A percentile compares a stretch with the other conserved stretches of the same genome.
These are phyloP conservation scores for Brachylomia viminalis DNA, from an alignment of 2,888 invertebrate species.

Conservation along the genomic window DNA sequence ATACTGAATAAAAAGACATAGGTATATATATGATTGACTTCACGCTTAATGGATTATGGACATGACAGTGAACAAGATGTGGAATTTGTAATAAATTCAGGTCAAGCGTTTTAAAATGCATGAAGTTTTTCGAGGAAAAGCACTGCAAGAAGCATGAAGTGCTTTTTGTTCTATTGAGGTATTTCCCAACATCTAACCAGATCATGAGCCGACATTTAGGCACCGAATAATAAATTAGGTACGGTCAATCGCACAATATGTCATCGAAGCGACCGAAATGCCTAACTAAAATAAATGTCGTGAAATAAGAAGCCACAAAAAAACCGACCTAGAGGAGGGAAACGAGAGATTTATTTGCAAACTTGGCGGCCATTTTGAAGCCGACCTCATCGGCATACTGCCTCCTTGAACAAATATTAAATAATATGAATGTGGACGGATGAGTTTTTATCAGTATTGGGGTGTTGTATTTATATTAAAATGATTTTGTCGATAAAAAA, in stretches of 20 bases:
- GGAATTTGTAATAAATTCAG: neutral
- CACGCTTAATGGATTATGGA: neutral
- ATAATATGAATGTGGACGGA: conserved; percentile 66
- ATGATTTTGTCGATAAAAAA: conserved; percentile 36
- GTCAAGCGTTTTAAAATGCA: neutral
- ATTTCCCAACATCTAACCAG: conserved; percentile 9
- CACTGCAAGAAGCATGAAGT: neutral
- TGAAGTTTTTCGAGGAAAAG: neutral
- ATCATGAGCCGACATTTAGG: conserved; percentile 9
- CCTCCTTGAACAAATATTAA: conserved; percentile 76
- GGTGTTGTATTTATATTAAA: conserved; percentile 34
- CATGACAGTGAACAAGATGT: neutral
- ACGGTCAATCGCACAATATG: conserved; percentile 60
- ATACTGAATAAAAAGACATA: no score
- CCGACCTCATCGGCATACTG: conserved; percentile 63
- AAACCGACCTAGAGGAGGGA: conserved; percentile 72
- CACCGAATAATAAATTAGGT: conserved; percentile 21
- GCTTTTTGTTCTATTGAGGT: neutral
- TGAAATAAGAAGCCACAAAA: conserved; percentile 76
- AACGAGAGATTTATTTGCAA: conserved; percentile 77
- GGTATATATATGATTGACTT: no score
- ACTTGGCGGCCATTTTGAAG: conserved; percentile 72
- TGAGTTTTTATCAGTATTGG: conserved; percentile 52
- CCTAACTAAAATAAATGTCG: conserved; percentile 76
- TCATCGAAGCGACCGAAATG: conserved; percentile 70